Evolutionary conservation across 92 coral and sea anemone genomes (phyloP), one percentile per base, ranked within the genome.

Genomic region (Siderastrea radians): DNA sequence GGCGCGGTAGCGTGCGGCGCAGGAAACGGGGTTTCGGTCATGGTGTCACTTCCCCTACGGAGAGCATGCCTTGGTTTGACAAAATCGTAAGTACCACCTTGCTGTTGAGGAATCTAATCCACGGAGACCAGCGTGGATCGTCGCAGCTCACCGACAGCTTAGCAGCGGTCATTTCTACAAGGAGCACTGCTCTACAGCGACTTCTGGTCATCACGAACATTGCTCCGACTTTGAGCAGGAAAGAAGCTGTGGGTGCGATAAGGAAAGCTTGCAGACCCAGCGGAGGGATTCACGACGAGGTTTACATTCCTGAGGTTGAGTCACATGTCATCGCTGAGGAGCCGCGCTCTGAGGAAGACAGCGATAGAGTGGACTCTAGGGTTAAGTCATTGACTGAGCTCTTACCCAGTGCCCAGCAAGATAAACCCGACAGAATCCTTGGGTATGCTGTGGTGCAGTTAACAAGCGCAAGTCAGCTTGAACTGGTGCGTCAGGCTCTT

Each of bases 41-140:
- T 43, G 96, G 92, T 2, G 65, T 93, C 2, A 68, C 95, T 2
- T 95, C 98, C 6, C 98, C 98, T 6, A 91, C 98, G 9, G 98
- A 95, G 49, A 90, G 84, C 67, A 96, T 94, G 98, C 96, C 99
- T 1, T 97, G 99, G 99, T 95, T 95, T 79, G 97, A 97, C 73
- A 92, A 93, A 73, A 94, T 95, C 45, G 84, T 94, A 5, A 81
- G 90, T 43, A 83, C 93, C 26, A 84, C 93, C 52, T 83, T 93
- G 14, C 86, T 95, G 13, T 91, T 97, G 5, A 88, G 94, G 45
- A 89, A 97, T 70, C 89, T 97, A 61, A 65, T 96, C 49, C 84
- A 88, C 51, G 92, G 92, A 59, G 97, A 95, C 59, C 47, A 75
- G 63, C 75, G 91, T 6, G 98, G 98, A 46, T 80, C 79, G 52